Conservation (phyloP, 1,140 invertebrate species). For the Ips typographus region DNA sequence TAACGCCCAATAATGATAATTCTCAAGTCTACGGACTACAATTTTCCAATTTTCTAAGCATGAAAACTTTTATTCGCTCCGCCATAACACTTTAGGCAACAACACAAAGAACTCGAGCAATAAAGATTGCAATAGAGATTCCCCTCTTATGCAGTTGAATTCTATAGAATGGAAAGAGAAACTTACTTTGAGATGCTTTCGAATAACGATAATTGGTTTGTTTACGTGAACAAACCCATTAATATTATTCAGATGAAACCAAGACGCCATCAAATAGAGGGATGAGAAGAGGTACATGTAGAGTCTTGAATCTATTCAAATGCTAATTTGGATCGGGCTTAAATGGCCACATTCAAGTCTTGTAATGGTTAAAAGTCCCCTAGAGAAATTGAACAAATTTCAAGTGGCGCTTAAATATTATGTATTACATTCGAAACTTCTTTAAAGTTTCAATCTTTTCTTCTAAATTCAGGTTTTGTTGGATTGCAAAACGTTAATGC, state of each 20-base stretch:
- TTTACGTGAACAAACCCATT: conserved; percentile 23
- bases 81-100: conserved; percentile 16
- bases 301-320: no score
- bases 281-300: neutral
- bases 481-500: no score
- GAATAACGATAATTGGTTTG: conserved; percentile 14
- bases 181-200: conserved; percentile 8
- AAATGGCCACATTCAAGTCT: no score
- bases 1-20: neutral
- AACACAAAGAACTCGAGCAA: conserved; percentile 17
- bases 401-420: no score
- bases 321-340: no score
- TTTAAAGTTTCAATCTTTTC: no score
- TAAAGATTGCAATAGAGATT: conserved; percentile 22
- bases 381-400: no score
- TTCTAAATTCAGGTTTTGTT: no score
- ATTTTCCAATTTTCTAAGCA: conserved; percentile 15
- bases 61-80: conserved; percentile 14
- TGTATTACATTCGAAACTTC: no score
- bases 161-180: conserved; percentile 22
- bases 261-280: no score
- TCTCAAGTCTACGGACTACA: conserved; percentile 3
- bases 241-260: conserved; percentile 1
- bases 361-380: no score
- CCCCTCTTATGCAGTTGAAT: conserved; percentile 19